Evolutionary conservation across 2,113 vertebrate species (phyloP).

Genomic region (Gnathonemus echidnorhynchus): DNA sequence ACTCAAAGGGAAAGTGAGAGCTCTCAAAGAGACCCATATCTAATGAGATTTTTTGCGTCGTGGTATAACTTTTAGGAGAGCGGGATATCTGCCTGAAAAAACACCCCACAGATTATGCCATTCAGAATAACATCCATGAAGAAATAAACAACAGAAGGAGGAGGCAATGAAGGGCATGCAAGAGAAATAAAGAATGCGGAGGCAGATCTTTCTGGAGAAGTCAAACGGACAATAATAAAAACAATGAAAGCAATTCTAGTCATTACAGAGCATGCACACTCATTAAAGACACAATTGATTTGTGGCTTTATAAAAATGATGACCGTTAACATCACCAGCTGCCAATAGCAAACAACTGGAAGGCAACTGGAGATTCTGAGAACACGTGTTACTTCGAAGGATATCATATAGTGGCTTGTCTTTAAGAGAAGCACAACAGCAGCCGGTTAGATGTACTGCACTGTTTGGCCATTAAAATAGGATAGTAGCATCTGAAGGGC

Average conservation of each 20-base stretch:
- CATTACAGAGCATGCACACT: background rate
- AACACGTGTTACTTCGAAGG: background rate
- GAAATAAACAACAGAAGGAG: background rate
- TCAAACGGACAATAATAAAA: background rate
- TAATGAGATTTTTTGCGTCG: background rate
- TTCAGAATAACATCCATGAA: background rate
- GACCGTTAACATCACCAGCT: background rate
- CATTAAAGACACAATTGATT: background rate
- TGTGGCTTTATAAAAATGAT: background rate
- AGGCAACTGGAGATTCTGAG: background rate
- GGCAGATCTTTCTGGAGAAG: background rate
- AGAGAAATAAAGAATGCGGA: background rate
- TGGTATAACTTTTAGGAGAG: background rate
- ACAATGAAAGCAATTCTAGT: background rate
- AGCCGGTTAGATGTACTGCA: background rate
- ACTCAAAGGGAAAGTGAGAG: background rate
- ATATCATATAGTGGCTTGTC: background rate
- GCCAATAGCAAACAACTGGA: background rate
- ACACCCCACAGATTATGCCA: background rate
- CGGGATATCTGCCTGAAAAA: background rate
- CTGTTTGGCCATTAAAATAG: background rate
- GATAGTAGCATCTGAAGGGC: background rate
- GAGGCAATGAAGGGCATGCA: background rate
- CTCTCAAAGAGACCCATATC: background rate
- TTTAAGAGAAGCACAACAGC: background rate